These are phyloP conservation scores for Porites rus DNA, from an alignment of 92 coral and sea anemone genomes.

Conservation along the genomic window DNA sequence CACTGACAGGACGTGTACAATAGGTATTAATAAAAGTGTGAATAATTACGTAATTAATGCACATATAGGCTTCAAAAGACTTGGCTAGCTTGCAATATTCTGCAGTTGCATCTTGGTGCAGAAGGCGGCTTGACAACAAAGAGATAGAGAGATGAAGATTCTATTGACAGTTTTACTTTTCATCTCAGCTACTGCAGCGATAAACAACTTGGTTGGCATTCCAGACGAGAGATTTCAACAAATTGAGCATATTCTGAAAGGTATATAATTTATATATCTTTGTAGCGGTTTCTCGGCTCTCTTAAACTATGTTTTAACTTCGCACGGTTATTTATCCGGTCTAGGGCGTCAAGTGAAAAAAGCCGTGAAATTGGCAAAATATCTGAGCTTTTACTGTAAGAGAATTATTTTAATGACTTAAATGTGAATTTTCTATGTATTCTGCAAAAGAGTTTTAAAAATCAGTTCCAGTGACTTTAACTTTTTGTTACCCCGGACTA, in stretches of 20 bases:
- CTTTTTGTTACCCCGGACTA: no score
- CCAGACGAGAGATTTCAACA: slow-evolving; percentile 6
- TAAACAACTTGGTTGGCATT: slow-evolving; percentile 10
- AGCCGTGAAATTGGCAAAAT: no score
- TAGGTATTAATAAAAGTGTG: background rate
- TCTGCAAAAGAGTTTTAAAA: no score
- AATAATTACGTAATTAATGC: background rate
- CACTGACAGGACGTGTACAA: background rate
- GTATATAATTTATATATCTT: background rate
- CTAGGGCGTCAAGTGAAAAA: no score
- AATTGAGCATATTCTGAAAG: background rate
- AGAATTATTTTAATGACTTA: no score
- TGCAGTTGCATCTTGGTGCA: background rate
- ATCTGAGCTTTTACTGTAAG: no score
- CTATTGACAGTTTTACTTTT: background rate
- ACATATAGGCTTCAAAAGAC: background rate
- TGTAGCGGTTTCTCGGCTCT: background rate
- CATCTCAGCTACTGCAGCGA: background rate
- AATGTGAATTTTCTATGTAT: no score
- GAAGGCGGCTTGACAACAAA: background rate
- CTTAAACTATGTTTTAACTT: background rate
- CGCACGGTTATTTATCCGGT: background rate
- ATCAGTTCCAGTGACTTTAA: no score
- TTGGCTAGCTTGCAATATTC: background rate
- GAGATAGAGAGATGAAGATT: slow-evolving; percentile 1